Evolutionary conservation across 2,113 vertebrate species (phyloP), one percentile per base, ranked within the genome.

Genomic region (Pimephales promelas): DNA sequence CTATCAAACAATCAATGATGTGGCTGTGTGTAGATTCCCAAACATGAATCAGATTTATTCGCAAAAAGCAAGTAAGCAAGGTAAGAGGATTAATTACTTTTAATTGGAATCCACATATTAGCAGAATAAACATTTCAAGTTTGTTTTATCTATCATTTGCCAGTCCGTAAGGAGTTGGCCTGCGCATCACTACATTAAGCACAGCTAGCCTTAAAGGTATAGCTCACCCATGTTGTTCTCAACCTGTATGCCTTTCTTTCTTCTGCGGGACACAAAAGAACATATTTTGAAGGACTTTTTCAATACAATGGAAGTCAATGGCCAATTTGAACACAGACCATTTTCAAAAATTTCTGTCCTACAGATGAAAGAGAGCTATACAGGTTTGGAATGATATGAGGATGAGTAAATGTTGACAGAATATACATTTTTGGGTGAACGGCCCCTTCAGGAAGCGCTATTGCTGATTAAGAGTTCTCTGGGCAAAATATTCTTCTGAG

Each of bases 401-500:
- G 10, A 4, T 36, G 18, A 22, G 64, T 40, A 11, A 36, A 10
- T 36, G 0, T 70, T 54, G 52, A 40, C 20, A 70, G 18, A 54
- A 54, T 54, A 10, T 47, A 2, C 0, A 24, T 45, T 72, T 72
- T 26, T 14, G 11, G 68, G 2, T 22, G 5, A 47, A 72, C 5
- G 0, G 45, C 8, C 11, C 40, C n/a, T 9, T 72, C n/a, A 24
- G 68, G 40, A n/a, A 72, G 66, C 10, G 1, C 45, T 26, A 5
- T 45, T 72, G n/a, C 70, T 45, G 40, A 54, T 49, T 64, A 71
- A 59, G 74, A 62, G 26, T 66, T 84, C 26, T 89, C 79, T 9
- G 87, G 52, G 40, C 84, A 71, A 74, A 87, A 73, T 36, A 86
- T 89, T 86, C 84, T 78, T 56, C 78, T 72, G 13, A 84, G 77